These are phyloP conservation scores for Rhabdornis inornatus DNA, from an alignment of 2,113 vertebrate species.

Conservation along the genomic window DNA sequence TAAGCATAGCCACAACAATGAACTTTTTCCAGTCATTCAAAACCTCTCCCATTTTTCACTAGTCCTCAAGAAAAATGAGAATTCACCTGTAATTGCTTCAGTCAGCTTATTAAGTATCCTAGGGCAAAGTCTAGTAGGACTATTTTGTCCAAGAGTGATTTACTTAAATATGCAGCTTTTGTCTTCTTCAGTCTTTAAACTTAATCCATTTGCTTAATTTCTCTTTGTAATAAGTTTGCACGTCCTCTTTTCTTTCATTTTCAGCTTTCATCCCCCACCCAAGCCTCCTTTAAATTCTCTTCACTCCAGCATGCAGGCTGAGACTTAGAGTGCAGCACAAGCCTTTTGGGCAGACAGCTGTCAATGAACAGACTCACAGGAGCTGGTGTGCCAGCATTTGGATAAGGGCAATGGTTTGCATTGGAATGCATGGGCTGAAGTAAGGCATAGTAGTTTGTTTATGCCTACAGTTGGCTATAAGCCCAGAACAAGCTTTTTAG, in stretches of 20 bases:
- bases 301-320: not conserved
- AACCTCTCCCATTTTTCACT: not conserved
- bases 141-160: not conserved
- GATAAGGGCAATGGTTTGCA: not conserved
- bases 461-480: constrained; percentile 21
- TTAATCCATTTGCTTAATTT: not conserved
- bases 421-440: constrained; percentile 24
- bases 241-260: not conserved
- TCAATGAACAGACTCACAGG: not conserved
- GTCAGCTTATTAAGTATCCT: not conserved
- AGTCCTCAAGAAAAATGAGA: not conserved
- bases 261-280: not conserved
- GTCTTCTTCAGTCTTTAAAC: not conserved
- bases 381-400: constrained; percentile 2
- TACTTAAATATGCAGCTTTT: not conserved
- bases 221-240: not conserved
- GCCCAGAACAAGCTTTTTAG: constrained; percentile 21
- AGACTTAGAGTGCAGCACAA: not conserved
- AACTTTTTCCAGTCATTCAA: not conserved
- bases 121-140: not conserved
- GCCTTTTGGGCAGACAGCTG: not conserved
- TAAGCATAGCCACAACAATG: not conserved
- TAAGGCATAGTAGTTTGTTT: not conserved
- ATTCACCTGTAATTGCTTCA: not conserved
- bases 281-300: not conserved